phyloP scores from a whole-genome alignment of 2,113 vertebrate species.

The Casuarius casuarius region DNA sequence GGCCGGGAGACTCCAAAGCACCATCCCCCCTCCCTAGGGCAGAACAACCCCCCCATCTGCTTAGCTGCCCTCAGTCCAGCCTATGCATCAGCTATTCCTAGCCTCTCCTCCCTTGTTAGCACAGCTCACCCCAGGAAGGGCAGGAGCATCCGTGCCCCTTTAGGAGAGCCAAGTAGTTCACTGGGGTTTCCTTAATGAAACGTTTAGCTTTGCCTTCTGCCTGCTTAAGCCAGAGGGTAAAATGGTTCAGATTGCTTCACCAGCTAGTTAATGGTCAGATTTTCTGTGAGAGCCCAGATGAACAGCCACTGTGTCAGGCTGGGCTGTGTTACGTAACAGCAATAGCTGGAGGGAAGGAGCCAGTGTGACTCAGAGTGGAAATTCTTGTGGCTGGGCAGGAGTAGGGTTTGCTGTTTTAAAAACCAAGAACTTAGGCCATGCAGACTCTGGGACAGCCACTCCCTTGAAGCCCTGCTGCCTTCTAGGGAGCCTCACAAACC shows the following conservation, averaged over 20 bases:
- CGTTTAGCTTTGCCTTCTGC: neutral
- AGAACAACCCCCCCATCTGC: neutral
- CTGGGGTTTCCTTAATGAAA: conserved; percentile 11
- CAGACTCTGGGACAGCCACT: neutral
- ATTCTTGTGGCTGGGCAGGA: conserved; percentile 49
- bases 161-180: neutral
- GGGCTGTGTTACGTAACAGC: conserved; percentile 3
- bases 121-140: neutral
- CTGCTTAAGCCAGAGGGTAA: conserved; percentile 5
- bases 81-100: neutral
- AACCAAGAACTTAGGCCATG: neutral
- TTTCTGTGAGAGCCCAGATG: conserved; percentile 46
- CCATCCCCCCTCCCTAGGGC: neutral
- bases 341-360: conserved; percentile 44
- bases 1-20: neutral
- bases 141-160: neutral
- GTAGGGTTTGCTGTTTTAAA: conserved; percentile 14
- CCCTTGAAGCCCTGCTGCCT: neutral
- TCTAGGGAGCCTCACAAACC: neutral
- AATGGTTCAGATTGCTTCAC: conserved; percentile 6
- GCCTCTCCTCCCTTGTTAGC: neutral
- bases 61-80: neutral
- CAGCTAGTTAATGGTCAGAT: conserved; percentile 20
- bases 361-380: conserved; percentile 47
- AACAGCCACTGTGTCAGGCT: neutral